Percentiles rank a stretch among this genome's conserved stretches.
These are phyloP conservation scores for Bradysia coprophila DNA, from an alignment of 1,140 invertebrate genomes.

Conservation along the genomic window DNA sequence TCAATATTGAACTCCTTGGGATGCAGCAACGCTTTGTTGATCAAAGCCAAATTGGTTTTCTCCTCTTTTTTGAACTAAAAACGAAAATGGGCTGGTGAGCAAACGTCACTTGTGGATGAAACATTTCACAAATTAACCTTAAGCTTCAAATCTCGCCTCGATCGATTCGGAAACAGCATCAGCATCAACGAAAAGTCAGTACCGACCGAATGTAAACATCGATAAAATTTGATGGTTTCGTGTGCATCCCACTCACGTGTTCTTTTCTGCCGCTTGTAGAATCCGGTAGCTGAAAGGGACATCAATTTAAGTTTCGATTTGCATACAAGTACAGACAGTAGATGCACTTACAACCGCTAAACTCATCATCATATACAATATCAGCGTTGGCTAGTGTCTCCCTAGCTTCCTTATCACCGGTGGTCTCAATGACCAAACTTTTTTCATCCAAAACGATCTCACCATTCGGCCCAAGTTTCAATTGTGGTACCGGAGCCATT, in stretches of 20 bases:
- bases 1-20: constrained; percentile 26
- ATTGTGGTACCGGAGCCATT: constrained; percentile 48
- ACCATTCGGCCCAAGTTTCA: constrained; percentile 76
- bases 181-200: constrained; percentile 82
- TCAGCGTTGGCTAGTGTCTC: constrained; percentile 41
- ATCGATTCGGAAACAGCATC: constrained; percentile 58
- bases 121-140: constrained; percentile 24
- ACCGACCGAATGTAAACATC: constrained; percentile 67
- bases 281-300: constrained; percentile 25
- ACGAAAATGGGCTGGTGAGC: background rate
- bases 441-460: constrained; percentile 73
- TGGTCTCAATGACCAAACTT: constrained; percentile 64
- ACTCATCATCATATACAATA: constrained; percentile 42
- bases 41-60: constrained; percentile 19
- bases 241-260: constrained; percentile 42
- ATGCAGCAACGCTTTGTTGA: constrained; percentile 26
- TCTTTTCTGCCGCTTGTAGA: constrained; percentile 40
- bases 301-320: background rate
- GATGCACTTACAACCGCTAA: constrained; percentile 18
- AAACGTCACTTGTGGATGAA: background rate
- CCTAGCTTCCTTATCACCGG: constrained; percentile 37
- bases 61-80: constrained; percentile 29
- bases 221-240: constrained; percentile 74
- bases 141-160: constrained; percentile 59
- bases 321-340: too few relatives aligned